Evolutionary conservation across 2,888 invertebrate genomes (phyloP), one percentile per base, ranked within the genome.

Genomic region (Dyspetes luteomarginatus): DNA sequence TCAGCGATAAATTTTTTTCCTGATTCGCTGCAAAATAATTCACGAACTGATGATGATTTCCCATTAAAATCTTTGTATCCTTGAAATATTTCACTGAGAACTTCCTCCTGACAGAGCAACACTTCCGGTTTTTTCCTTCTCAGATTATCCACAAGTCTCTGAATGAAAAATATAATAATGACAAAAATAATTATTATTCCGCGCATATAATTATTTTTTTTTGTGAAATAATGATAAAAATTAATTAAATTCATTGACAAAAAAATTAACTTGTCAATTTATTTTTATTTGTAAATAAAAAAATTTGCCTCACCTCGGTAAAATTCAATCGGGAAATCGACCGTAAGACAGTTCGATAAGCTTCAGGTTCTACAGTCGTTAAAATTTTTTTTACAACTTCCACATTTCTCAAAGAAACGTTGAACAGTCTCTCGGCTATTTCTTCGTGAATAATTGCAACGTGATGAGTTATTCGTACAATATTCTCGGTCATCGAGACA

Each of bases 381-480:
- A 90, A 19, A 26, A 91, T 83, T 22, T 83, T 84, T 36, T 88
- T 72, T 4, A 90, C 87, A 2, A 88, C 64, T 3, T 77, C 77
- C 3, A 85, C 74, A 71, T 91, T 89, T 26, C 84, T 86, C 9
- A 76, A 60, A 0, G 86, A 83, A 15, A 90, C 78, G 64, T 86
- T 83, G 58, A 87, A 86, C n/a, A 90, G 82, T 64, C 86, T 86
- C 3, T 78, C 64, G 2, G 78, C 22, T 1, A 84, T 86, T 22
- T 89, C 87, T 24, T 86, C 85, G 76, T 91, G 88, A 76, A 90
- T 84, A 7, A 89, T 81, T 2, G 88, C 88, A 0, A 88, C 82
- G 73, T 91, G 91, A 64, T 90, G 87, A 12, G 85, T 78, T 74
- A 87, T 85, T 60, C 77, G 83, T 15, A 87, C 86, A 15, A 90